Evolutionary conservation across 2,797 vertebrate genomes (phyloP).

Genomic region (Poeciliopsis infans): DNA sequence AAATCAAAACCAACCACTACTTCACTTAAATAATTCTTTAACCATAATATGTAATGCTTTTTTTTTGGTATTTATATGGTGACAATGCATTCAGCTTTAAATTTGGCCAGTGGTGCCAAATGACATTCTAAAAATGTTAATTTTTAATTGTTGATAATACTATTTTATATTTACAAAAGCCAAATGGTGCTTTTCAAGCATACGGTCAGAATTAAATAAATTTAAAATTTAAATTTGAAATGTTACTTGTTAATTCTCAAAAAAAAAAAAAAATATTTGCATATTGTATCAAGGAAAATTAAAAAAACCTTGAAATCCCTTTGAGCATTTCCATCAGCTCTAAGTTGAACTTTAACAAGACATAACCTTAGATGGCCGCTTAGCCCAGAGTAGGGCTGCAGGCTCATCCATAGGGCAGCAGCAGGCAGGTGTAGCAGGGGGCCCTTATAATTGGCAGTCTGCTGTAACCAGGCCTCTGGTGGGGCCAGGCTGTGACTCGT

Average conservation of each 20-base stretch:
- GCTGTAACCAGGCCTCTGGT: conserved; percentile 55
- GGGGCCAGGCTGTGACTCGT: conserved; percentile 58
- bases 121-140: background rate
- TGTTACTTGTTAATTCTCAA: background rate
- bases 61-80: background rate
- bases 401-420: conserved; percentile 30
- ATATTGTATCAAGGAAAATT: background rate
- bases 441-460: conserved; percentile 75
- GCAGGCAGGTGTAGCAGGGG: conserved; percentile 71
- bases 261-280: background rate
- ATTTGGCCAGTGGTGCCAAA: background rate
- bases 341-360: conserved; percentile 26
- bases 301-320: background rate
- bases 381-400: conserved; percentile 50
- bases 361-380: conserved; percentile 64
- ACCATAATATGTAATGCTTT: no score
- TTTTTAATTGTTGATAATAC: background rate
- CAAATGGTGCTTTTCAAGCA: background rate
- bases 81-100: background rate
- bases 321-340: conserved; percentile 16
- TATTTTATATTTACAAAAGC: background rate
- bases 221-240: background rate
- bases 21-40: no score
- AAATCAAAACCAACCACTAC: no score
- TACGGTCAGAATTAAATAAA: background rate